Evolutionary conservation across 2,888 invertebrate genomes (phyloP).

Genomic region (Neuroscelio doddi): DNA sequence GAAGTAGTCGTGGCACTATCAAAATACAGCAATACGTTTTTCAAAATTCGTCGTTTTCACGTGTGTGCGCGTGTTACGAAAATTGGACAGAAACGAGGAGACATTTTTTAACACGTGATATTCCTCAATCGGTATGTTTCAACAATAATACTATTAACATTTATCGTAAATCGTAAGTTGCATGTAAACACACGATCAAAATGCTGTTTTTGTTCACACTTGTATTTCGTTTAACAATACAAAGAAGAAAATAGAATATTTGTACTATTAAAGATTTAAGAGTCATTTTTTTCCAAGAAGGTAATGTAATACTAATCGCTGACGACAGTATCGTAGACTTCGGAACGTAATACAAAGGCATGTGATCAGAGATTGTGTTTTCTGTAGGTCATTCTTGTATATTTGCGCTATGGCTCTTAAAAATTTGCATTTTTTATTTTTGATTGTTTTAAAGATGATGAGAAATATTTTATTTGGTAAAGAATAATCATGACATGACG

Average conservation of each 20-base stretch:
- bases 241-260: not conserved
- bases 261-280: not conserved
- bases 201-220: too few relatives aligned
- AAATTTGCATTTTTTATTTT: too few relatives aligned
- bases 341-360: too few relatives aligned
- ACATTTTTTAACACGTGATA: not conserved
- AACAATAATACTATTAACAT: not conserved
- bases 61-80: not conserved
- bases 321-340: too few relatives aligned
- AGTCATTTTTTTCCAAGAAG: too few relatives aligned
- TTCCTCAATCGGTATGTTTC: constrained; percentile 1
- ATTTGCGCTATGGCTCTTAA: too few relatives aligned
- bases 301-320: too few relatives aligned
- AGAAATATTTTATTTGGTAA: not conserved
- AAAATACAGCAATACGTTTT: not conserved
- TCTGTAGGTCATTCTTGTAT: too few relatives aligned
- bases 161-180: too few relatives aligned
- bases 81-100: not conserved
- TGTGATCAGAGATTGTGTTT: too few relatives aligned
- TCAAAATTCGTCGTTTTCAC: not conserved
- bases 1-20: not conserved
- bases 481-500: constrained; percentile 49
- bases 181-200: too few relatives aligned
- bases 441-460: not conserved
- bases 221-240: too few relatives aligned